Evolutionary conservation across 2,888 invertebrate genomes (phyloP), one percentile per base, ranked within the genome.

Genomic region (Imbricaverruca yamaguchii): DNA sequence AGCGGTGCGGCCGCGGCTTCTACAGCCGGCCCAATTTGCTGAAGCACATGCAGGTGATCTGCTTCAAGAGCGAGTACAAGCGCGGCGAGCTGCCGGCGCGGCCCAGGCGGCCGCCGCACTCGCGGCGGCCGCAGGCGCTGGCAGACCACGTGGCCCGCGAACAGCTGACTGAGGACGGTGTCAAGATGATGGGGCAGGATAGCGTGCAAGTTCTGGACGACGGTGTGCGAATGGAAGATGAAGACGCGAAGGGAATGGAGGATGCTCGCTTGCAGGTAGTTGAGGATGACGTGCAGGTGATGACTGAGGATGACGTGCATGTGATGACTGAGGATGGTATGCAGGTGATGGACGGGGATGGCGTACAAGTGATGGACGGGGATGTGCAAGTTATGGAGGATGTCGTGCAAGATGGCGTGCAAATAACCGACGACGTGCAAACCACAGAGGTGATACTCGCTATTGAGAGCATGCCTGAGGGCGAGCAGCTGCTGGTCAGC

Each of bases 11-110:
- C n/a, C 56, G 25, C 23, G 25, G 57, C 57, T 79, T 79, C 79
- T 79, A 13, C 79, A 79, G 79, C 15, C 79, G 57, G 57, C 56
- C 56, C n/a, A 79, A 79, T 23, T 23, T 79, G 79, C 53, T 74
- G 15, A 74, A 74, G 55, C 74, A 74, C 74, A 74, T 74, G 74
- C 74, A 74, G 74, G 74, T 74, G 74, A 1, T 74, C 18, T 74
- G 74, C 11, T 74, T 21, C 55, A 53, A 55, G 74, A 21, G 55
- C 53, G 53, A 74, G 21, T 74, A 74, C 74, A 21, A 55, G 21
- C 74, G 15, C 59, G 59, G 59, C 59, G 59, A 11, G 12, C 59
- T 59, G 59, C 59, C 59, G 11, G 59, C 59, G 12, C 12, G 15
- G 59, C 12, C 59, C 59, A 59, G 59, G 21, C 12, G 21, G 55